Conservation (phyloP, 2,113 vertebrate genomes). For the Megalops atlanticus region DNA sequence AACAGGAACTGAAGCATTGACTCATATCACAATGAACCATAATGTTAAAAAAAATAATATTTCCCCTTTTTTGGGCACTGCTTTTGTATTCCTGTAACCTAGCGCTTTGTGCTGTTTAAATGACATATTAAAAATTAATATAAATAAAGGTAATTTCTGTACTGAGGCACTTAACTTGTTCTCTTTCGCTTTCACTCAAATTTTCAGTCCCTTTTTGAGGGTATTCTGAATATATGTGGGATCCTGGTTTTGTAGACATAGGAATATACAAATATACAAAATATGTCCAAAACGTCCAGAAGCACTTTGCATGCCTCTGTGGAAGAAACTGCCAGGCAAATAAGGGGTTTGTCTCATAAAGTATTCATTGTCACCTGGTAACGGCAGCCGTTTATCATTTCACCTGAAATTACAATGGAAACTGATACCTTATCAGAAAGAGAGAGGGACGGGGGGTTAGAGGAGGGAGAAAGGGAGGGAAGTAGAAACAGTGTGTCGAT, state of each 20-base stretch:
- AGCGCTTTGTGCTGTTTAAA: constrained; percentile 24
- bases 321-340: constrained; percentile 82
- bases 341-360: constrained; percentile 84
- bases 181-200: neutral
- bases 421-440: constrained; percentile 78
- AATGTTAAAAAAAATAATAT: constrained; percentile 62
- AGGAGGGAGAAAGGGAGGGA: constrained; percentile 54
- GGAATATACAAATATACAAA: constrained; percentile 56
- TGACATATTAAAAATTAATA: constrained; percentile 31
- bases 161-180: constrained; percentile 1
- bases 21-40: constrained; percentile 61
- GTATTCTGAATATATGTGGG: neutral
- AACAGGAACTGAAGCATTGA: constrained; percentile 67
- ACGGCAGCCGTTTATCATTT: constrained; percentile 80
- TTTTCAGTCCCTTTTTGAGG: neutral
- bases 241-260: constrained; percentile 26
- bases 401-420: constrained; percentile 84
- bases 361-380: constrained; percentile 85
- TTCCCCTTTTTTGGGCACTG: constrained; percentile 67
- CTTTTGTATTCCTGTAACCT: constrained; percentile 12
- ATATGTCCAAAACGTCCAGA: constrained; percentile 63
- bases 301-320: constrained; percentile 73
- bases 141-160: constrained; percentile 14
- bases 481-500: constrained; percentile 38
- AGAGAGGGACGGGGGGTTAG: constrained; percentile 25